These are phyloP conservation scores for Xiphophorus maculatus DNA, from an alignment of 2,113 vertebrate species.

Conservation along the genomic window DNA sequence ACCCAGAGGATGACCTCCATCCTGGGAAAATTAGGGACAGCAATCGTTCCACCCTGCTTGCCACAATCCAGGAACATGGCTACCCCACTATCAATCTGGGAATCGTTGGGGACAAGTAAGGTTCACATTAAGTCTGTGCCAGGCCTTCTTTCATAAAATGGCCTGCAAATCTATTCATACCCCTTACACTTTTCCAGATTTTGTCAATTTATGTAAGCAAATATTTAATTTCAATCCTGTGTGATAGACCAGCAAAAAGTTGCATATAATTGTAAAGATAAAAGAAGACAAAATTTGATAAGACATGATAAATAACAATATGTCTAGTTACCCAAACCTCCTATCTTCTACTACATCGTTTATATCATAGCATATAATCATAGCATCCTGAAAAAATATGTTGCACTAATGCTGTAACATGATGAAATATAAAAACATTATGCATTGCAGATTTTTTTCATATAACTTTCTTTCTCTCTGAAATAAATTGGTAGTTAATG, in stretches of 20 bases:
- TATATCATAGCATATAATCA: too few relatives aligned
- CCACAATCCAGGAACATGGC: constrained; percentile 98
- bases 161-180: too few relatives aligned
- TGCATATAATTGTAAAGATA: not conserved
- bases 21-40: constrained; percentile 98
- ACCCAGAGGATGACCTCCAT: constrained; percentile 97
- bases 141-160: not conserved
- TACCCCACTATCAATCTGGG: constrained; percentile 99
- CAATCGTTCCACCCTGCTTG: constrained; percentile 95
- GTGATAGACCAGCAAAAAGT: not conserved
- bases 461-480: not conserved
- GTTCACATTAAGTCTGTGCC: not conserved
- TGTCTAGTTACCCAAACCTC: too few relatives aligned
- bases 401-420: too few relatives aligned
- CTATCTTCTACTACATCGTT: too few relatives aligned
- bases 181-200: too few relatives aligned
- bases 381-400: too few relatives aligned
- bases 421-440: too few relatives aligned
- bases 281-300: not conserved
- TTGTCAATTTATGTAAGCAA: too few relatives aligned
- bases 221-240: not conserved
- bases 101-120: constrained; percentile 99
- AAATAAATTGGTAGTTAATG: constrained; percentile 9
- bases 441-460: too few relatives aligned
- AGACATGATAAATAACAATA: not conserved